Evolutionary conservation across 2,797 vertebrate species (phyloP).

Genomic region (Acestrorhynchus altus): DNA sequence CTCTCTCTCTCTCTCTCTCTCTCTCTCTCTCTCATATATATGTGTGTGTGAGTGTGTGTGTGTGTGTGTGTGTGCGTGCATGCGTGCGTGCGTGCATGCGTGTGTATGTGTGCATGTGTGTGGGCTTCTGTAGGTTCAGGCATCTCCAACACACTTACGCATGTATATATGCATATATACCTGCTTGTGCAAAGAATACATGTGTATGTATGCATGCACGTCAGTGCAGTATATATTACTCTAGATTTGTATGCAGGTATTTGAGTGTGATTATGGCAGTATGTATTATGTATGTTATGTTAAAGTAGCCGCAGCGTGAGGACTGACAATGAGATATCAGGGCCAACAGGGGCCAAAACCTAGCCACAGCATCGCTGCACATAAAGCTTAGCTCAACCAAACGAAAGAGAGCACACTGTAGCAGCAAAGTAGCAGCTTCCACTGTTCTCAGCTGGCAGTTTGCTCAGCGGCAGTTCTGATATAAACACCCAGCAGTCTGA

Average conservation of each 20-base stretch:
- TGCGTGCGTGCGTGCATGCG: too few relatives aligned
- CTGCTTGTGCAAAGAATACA: conserved; percentile 38
- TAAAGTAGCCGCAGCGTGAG: conserved; percentile 10
- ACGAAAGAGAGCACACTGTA: not conserved
- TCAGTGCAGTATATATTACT: conserved; percentile 12
- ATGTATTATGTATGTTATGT: conserved; percentile 50
- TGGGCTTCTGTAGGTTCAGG: too few relatives aligned
- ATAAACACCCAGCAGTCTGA: conserved; percentile 1
- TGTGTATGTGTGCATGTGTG: too few relatives aligned
- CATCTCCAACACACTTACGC: conserved; percentile 31
- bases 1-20: not conserved
- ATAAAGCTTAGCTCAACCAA: not conserved
- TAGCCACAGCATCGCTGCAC: not conserved
- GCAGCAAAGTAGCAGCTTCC: not conserved
- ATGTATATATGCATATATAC: conserved; percentile 44
- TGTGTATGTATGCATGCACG: conserved; percentile 32
- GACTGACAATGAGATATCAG: conserved; percentile 18
- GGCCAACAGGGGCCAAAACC: not conserved
- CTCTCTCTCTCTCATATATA: not conserved
- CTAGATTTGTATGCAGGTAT: conserved; percentile 21
- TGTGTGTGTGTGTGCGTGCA: too few relatives aligned
- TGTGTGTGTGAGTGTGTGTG: too few relatives aligned
- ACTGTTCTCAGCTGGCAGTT: not conserved
- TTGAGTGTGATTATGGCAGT: conserved; percentile 36
- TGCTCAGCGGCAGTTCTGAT: not conserved